A percentile compares a stretch with the other conserved stretches of the same genome.
Evolutionary conservation across 2,797 vertebrate species (phyloP).

Genomic region (Eurystomus glaucurus): DNA sequence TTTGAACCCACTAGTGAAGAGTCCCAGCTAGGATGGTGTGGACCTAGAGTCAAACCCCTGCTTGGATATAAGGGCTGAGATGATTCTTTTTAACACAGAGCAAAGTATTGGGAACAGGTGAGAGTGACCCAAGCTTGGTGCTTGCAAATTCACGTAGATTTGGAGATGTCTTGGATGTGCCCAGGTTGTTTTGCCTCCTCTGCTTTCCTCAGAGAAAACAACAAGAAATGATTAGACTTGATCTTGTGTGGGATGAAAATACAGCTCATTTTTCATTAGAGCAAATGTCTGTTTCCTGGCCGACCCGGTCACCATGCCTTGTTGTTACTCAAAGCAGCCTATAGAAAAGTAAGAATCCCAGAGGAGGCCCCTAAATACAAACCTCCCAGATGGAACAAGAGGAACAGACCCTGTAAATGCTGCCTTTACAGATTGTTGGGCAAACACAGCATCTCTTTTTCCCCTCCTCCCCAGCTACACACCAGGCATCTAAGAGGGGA

Average conservation of each 20-base stretch:
- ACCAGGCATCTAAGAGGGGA: neutral
- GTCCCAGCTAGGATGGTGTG: neutral
- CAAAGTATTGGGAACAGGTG: neutral
- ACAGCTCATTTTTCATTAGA: neutral
- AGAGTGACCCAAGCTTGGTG: neutral
- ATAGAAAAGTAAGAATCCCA: neutral
- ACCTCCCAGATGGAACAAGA: neutral
- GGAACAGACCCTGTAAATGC: neutral
- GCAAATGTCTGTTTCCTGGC: neutral
- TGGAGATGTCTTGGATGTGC: neutral
- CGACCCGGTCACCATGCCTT: neutral
- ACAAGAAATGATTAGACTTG: neutral
- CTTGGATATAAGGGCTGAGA: neutral
- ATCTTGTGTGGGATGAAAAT: neutral
- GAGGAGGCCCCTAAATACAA: neutral
- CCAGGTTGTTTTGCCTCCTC: neutral
- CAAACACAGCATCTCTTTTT: neutral
- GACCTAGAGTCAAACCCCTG: neutral
- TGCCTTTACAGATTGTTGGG: neutral
- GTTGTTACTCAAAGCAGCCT: neutral
- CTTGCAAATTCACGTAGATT: neutral
- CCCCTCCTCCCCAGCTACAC: accelerated
- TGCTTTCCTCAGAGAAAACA: neutral
- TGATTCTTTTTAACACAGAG: neutral
- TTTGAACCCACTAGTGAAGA: neutral